Conservation (phyloP, 2,888 invertebrate species). For the Cosmia pyralina region DNA sequence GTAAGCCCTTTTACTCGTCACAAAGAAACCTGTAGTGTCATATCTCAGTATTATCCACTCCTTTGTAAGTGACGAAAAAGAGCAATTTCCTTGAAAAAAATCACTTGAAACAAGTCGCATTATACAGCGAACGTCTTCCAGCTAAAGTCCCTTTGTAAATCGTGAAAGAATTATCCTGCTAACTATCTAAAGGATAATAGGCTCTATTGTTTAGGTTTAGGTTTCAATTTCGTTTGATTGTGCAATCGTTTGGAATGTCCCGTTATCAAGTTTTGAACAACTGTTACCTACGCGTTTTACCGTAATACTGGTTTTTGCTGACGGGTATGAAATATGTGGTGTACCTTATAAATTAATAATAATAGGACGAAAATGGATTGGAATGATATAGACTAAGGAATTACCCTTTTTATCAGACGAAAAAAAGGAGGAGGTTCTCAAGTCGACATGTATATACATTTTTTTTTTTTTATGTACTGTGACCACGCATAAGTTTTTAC, state of each 20-base stretch:
- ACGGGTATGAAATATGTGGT: conserved; percentile 41
- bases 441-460: no score
- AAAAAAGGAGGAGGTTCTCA: no score
- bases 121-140: conserved; percentile 69
- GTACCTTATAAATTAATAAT: conserved; percentile 1
- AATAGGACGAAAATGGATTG: conserved; percentile 25
- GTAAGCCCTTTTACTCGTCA: conserved; percentile 6
- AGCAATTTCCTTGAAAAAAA: conserved; percentile 67
- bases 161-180: conserved; percentile 69
- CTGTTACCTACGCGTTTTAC: conserved; percentile 56
- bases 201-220: conserved; percentile 37
- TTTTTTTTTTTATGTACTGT: no score
- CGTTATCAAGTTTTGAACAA: conserved; percentile 58
- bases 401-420: no score
- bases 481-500: no score
- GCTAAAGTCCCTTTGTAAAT: conserved; percentile 71
- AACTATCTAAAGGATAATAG: conserved; percentile 38
- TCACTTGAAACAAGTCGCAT: conserved; percentile 75
- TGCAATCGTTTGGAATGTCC: conserved; percentile 22
- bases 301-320: conserved; percentile 25
- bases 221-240: conserved; percentile 36
- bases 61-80: conserved; percentile 53
- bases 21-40: conserved; percentile 45
- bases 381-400: background rate
- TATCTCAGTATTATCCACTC: conserved; percentile 41